These are phyloP conservation scores for Bolinopsis microptera DNA, from an alignment of 37 sponge, comb jelly and placozoan genomes.

Conservation along the genomic window DNA sequence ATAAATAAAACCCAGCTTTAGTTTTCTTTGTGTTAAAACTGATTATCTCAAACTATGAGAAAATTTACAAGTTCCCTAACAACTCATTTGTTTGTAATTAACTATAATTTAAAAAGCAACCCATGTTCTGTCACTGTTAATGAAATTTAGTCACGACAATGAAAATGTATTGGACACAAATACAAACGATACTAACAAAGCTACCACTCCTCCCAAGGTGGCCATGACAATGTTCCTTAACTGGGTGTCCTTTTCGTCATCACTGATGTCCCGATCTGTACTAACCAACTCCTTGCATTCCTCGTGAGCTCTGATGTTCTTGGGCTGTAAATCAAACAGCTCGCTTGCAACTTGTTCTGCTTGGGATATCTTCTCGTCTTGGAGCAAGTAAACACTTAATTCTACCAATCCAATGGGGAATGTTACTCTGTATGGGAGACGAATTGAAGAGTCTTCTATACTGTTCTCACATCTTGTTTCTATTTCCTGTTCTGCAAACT, in stretches of 20 bases:
- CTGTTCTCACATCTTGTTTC: neutral
- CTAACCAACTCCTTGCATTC: conserved; percentile 33
- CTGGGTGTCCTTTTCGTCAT: conserved; percentile 3
- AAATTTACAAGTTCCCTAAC: too few species aligned
- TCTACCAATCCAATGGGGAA: conserved; percentile 11
- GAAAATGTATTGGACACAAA: neutral
- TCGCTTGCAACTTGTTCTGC: conserved; percentile 61
- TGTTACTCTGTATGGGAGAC: conserved; percentile 42
- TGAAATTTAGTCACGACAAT: neutral
- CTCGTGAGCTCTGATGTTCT: conserved; percentile 10
- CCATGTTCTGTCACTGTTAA: neutral
- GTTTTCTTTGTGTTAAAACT: neutral
- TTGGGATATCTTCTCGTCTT: conserved; percentile 57
- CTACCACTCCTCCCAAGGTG: conserved; percentile 28
- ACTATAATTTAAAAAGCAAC: neutral
- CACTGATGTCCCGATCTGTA: neutral
- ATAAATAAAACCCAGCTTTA: neutral
- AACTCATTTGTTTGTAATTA: too few species aligned
- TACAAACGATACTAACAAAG: neutral
- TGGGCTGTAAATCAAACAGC: conserved; percentile 42
- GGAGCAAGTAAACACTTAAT: conserved; percentile 42
- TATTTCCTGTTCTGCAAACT: conserved; percentile 52
- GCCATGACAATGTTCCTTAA: conserved; percentile 29
- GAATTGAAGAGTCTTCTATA: neutral
- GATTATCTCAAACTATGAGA: neutral